Conservation (phyloP, 1,140 invertebrate species). For the Leptoteleia sp. region DNA sequence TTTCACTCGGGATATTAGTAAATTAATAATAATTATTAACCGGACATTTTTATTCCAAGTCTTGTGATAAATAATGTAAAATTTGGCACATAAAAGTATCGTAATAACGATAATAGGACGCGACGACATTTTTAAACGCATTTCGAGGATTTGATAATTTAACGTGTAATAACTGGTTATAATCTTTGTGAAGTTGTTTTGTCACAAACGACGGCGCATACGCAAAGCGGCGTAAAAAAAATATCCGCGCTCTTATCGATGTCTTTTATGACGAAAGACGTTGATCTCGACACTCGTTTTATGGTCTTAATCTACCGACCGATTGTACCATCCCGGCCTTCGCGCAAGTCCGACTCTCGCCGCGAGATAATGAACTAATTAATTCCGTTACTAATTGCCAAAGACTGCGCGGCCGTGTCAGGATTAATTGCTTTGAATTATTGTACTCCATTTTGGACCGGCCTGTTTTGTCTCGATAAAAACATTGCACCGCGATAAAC, state of each 20-base stretch:
- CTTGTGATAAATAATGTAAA: no score
- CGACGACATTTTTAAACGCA: neutral
- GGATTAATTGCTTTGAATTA: conserved; percentile 75
- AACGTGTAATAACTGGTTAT: conserved; percentile 2
- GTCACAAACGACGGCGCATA: conserved; percentile 7
- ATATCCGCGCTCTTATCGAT: conserved; percentile 19
- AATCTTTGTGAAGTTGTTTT: conserved; percentile 35
- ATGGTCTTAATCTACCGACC: conserved; percentile 52
- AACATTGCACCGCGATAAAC: conserved; percentile 23
- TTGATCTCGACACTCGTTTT: conserved; percentile 47
- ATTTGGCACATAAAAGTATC: no score
- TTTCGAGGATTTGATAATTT: conserved; percentile 14
- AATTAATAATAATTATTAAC: no score
- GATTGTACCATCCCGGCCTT: conserved; percentile 45
- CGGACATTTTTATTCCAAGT: no score
- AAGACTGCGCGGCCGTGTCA: conserved; percentile 68
- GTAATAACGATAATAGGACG: no score
- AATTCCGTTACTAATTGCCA: conserved; percentile 77
- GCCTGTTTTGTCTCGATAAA: conserved; percentile 54
- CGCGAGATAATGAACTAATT: conserved; percentile 76
- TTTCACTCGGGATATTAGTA: no score
- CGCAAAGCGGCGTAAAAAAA: conserved; percentile 9
- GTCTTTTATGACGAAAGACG: conserved; percentile 59
- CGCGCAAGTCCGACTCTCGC: conserved; percentile 47
- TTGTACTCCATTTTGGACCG: conserved; percentile 64